These are phyloP conservation scores for Vanacampus margaritifer DNA, from an alignment of 2,113 vertebrate genomes.

Conservation along the genomic window DNA sequence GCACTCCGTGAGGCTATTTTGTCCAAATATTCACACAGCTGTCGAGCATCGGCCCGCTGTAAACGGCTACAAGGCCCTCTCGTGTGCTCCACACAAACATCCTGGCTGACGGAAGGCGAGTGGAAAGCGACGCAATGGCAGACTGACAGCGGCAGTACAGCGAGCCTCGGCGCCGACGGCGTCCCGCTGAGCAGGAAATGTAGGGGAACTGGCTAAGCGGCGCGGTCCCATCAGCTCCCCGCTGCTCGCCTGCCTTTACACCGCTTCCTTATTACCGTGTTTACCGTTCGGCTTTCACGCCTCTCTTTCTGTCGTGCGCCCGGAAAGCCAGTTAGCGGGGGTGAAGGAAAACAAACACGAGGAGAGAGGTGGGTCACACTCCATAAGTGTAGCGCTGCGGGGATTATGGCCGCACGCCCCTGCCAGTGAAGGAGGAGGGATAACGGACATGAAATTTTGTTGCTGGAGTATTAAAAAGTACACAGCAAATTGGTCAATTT, in stretches of 20 bases:
- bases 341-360: conserved; percentile 63
- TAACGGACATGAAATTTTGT: conserved; percentile 52
- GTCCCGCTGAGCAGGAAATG: conserved; percentile 93
- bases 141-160: conserved; percentile 68
- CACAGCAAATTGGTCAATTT: no score
- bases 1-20: not conserved
- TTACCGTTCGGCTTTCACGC: conserved; percentile 88
- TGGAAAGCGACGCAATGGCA: conserved; percentile 65
- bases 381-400: conserved; percentile 35
- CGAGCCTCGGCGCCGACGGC: conserved; percentile 59
- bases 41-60: not conserved
- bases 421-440: conserved; percentile 44
- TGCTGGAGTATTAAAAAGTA: conserved; percentile 44
- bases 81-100: conserved; percentile 1
- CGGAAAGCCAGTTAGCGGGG: conserved; percentile 29
- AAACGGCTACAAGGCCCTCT: not conserved
- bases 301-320: conserved; percentile 72
- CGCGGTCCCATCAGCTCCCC: conserved; percentile 85
- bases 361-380: conserved; percentile 59
- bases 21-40: not conserved
- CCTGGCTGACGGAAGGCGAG: conserved; percentile 13
- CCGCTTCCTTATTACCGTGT: conserved; percentile 90
- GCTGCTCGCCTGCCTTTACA: conserved; percentile 86
- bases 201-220: conserved; percentile 87
- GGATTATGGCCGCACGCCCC: conserved; percentile 31